Conservation (phyloP, 2,888 invertebrate genomes). For the Rugalucina vietnamica region DNA sequence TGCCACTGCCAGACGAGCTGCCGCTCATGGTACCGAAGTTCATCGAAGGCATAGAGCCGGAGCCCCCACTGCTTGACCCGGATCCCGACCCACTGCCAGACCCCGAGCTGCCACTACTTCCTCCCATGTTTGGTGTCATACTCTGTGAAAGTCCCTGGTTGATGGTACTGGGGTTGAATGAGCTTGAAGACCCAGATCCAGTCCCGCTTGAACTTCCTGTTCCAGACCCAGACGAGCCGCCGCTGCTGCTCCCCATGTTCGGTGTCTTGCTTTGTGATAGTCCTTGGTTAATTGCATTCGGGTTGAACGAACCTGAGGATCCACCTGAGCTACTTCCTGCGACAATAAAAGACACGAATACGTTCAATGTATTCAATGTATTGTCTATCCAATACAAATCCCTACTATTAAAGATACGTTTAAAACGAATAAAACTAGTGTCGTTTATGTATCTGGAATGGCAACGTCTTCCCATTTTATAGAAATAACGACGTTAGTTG, state of each 20-base stretch:
- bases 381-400: too few relatives aligned
- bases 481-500: too few relatives aligned
- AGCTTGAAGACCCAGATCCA: neutral
- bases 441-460: too few relatives aligned
- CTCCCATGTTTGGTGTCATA: slow-evolving; percentile 25
- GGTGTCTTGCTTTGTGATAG: slow-evolving; percentile 13
- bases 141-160: slow-evolving; percentile 3
- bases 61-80: neutral
- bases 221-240: neutral
- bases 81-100: slow-evolving; percentile 4
- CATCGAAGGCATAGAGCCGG: neutral
- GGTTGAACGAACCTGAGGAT: slow-evolving; percentile 2
- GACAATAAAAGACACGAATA: too few relatives aligned
- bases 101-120: slow-evolving; percentile 18
- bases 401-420: too few relatives aligned
- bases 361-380: too few relatives aligned
- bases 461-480: too few relatives aligned
- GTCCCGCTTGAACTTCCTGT: neutral
- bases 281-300: slow-evolving; percentile 13
- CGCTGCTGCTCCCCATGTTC: slow-evolving; percentile 22
- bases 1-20: neutral
- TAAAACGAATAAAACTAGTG: too few relatives aligned
- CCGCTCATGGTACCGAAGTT: neutral
- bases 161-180: slow-evolving; percentile 14
- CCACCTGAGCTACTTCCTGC: slow-evolving; percentile 2